Conservation (phyloP, 2,113 vertebrate species). For the Hemiscyllium ocellatum region DNA sequence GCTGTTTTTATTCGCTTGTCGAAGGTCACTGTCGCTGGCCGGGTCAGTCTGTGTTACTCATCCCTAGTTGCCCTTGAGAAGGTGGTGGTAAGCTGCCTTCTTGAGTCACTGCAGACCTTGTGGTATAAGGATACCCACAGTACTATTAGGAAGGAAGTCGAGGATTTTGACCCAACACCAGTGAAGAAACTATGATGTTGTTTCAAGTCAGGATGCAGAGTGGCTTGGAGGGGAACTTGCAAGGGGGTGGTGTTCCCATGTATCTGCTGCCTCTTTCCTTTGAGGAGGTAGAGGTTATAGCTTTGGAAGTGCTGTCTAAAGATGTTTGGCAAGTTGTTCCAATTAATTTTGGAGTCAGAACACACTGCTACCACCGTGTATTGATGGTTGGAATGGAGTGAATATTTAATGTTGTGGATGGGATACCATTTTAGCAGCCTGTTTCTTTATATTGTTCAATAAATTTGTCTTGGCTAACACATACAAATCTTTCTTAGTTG, state of each 20-base stretch:
- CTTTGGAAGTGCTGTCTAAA: neutral
- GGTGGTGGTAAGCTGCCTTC: neutral
- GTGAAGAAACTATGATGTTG: neutral
- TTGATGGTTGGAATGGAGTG: too few relatives aligned
- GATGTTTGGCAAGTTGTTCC: neutral
- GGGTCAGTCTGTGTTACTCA: neutral
- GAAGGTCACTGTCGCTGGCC: too few relatives aligned
- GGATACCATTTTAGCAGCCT: neutral
- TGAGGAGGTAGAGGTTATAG: neutral
- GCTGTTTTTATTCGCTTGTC: neutral
- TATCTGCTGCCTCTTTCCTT: neutral
- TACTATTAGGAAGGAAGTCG: neutral
- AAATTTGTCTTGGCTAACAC: neutral
- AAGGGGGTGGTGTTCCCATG: neutral
- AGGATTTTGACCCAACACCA: neutral
- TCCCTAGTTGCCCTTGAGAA: neutral
- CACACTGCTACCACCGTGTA: neutral
- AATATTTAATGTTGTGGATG: too few relatives aligned
- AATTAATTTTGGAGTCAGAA: neutral
- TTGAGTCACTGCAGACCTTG: neutral
- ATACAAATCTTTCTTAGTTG: neutral
- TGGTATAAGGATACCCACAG: neutral
- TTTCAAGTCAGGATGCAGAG: neutral
- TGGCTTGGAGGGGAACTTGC: neutral
- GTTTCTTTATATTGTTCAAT: neutral